A percentile compares a stretch with the other conserved stretches of the same genome.
Conservation (phyloP, 1,140 invertebrate species). For the Penaeus vannamei region DNA sequence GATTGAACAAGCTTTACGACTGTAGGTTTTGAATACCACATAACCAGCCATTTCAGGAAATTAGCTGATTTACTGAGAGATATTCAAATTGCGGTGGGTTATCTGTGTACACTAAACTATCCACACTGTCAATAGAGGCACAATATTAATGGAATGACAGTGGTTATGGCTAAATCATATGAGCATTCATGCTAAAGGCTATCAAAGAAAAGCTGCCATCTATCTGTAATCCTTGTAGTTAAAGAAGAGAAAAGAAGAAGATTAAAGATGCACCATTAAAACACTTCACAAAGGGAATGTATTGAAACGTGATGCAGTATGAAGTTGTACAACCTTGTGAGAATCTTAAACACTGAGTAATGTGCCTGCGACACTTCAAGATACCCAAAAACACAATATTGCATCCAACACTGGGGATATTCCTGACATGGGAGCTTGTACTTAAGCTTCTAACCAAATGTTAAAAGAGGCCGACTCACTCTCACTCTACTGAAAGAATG, state of each 20-base stretch:
- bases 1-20: too few relatives aligned
- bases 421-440: slow-evolving; percentile 40
- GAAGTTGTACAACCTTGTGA: slow-evolving; percentile 48
- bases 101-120: neutral
- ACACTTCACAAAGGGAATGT: slow-evolving; percentile 54
- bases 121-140: slow-evolving; percentile 35
- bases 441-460: slow-evolving; percentile 16
- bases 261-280: slow-evolving; percentile 48
- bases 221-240: slow-evolving; percentile 42
- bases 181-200: neutral
- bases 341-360: slow-evolving; percentile 45
- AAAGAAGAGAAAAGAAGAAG: neutral
- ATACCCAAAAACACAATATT: slow-evolving; percentile 26
- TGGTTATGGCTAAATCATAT: slow-evolving; percentile 40
- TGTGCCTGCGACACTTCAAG: slow-evolving; percentile 19
- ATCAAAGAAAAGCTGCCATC: slow-evolving; percentile 46
- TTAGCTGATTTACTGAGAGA: neutral
- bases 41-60: neutral
- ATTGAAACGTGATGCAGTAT: slow-evolving; percentile 46
- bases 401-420: slow-evolving; percentile 35
- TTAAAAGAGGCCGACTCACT: too few relatives aligned
- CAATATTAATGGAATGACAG: slow-evolving; percentile 42
- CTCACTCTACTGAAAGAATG: too few relatives aligned
- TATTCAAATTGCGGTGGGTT: slow-evolving; percentile 13
- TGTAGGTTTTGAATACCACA: too few relatives aligned